Percentiles rank a stretch among this genome's conserved stretches.
These are phyloP conservation scores for Malurus alboscapulatus DNA, from an alignment of 2,113 vertebrate genomes.

Conservation along the genomic window DNA sequence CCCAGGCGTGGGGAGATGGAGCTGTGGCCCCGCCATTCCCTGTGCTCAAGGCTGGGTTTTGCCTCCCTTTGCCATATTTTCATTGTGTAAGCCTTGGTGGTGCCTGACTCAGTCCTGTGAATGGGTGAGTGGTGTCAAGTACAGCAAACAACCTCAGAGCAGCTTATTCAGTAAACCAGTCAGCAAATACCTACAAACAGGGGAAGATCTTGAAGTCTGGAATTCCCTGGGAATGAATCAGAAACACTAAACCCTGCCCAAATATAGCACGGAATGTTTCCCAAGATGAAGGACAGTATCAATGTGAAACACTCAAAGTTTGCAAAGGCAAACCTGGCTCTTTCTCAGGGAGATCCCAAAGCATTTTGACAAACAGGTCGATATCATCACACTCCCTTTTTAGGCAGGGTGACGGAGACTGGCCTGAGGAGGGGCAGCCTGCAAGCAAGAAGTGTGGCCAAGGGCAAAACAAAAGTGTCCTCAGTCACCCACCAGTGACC, in stretches of 20 bases:
- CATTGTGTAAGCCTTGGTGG: not conserved
- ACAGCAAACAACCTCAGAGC: not conserved
- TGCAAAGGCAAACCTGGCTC: not conserved
- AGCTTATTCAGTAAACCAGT: not conserved
- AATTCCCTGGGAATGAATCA: constrained; percentile 18
- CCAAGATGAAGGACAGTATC: not conserved
- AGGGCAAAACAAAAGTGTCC: not conserved
- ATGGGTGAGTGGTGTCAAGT: not conserved
- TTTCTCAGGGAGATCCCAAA: not conserved
- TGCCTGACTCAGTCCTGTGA: accelerated
- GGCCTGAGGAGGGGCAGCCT: not conserved
- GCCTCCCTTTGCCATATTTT: not conserved
- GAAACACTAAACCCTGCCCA: not conserved
- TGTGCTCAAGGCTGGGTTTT: not conserved
- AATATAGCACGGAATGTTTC: not conserved
- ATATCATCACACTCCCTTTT: not conserved
- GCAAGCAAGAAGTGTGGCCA: not conserved
- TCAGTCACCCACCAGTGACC: not conserved
- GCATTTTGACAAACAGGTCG: not conserved
- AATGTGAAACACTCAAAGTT: accelerated
- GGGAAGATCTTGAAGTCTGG: not conserved
- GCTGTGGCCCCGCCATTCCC: not conserved
- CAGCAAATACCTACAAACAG: constrained; percentile 5
- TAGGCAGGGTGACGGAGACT: not conserved
- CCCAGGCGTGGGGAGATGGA: accelerated